Percentiles rank a stretch among this genome's conserved stretches.
These are phyloP conservation scores for Camptogramma bilineatum DNA, from an alignment of 2,888 invertebrate species.

Conservation along the genomic window DNA sequence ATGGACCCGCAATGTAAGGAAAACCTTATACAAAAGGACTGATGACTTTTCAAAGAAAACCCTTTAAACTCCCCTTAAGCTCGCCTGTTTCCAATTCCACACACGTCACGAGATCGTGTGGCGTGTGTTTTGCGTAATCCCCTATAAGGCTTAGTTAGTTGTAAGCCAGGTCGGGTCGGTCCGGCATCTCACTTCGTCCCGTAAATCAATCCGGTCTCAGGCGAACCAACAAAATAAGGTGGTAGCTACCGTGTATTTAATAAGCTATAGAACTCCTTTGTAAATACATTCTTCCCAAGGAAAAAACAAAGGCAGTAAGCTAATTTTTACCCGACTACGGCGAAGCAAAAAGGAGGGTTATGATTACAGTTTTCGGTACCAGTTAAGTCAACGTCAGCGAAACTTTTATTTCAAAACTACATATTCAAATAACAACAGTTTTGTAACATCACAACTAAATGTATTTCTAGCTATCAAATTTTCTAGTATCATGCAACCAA, in stretches of 20 bases:
- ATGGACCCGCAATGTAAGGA: background rate
- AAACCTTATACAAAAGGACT: conserved; percentile 6
- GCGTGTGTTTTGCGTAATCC: conserved; percentile 78
- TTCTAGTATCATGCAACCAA: conserved; percentile 49
- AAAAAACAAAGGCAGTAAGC: no score
- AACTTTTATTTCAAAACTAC: no score
- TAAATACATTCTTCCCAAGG: background rate
- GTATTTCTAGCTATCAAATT: conserved; percentile 14
- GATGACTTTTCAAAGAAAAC: conserved; percentile 26
- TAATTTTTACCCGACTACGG: no score
- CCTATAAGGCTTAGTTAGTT: conserved; percentile 75
- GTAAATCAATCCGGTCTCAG: conserved; percentile 80
- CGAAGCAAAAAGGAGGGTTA: no score
- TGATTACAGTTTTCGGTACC: background rate
- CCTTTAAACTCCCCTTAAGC: conserved; percentile 36
- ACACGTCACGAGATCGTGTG: conserved; percentile 69
- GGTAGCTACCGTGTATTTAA: conserved; percentile 32
- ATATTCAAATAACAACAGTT: background rate
- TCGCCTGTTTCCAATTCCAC: conserved; percentile 65
- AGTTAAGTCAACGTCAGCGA: no score
- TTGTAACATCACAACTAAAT: background rate
- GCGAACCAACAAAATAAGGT: conserved; percentile 41
- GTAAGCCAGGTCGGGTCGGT: conserved; percentile 70
- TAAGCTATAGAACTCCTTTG: conserved; percentile 37
- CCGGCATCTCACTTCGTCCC: conserved; percentile 72